phyloP scores from a whole-genome alignment of 1,140 invertebrate species.

The Semibalanus balanoides region DNA sequence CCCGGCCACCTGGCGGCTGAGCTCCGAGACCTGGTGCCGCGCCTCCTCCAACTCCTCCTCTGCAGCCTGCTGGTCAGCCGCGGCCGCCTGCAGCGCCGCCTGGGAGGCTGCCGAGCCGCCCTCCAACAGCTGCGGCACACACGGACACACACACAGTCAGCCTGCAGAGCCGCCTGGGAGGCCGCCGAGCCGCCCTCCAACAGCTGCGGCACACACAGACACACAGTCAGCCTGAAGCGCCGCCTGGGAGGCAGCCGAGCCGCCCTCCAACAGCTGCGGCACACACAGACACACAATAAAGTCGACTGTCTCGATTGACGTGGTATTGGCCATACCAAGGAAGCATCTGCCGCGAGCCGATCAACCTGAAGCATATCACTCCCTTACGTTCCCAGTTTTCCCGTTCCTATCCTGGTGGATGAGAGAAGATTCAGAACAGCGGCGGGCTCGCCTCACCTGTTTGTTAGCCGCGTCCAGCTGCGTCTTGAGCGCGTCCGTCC shows the following conservation, averaged over 20 bases:
- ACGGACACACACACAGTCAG: too few species aligned
- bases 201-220: too few species aligned
- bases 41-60: not conserved
- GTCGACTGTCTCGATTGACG: too few species aligned
- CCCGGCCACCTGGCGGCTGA: not conserved
- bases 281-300: too few species aligned
- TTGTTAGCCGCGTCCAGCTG: not conserved
- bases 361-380: too few species aligned
- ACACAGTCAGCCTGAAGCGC: not conserved
- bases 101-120: not conserved
- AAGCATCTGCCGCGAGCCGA: too few species aligned
- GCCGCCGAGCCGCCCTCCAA: not conserved
- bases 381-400: too few species aligned
- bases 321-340: too few species aligned
- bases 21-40: not conserved
- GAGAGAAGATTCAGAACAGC: too few species aligned
- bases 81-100: not conserved
- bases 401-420: too few species aligned
- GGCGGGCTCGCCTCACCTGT: not conserved
- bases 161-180: not conserved
- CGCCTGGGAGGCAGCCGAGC: not conserved
- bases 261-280: not conserved
- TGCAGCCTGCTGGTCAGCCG: not conserved
- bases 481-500: not conserved
- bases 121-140: not conserved